Base-by-base conservation (phyloP, 2,797 vertebrate genomes). In the Hemibagrus guttatus region DNA sequence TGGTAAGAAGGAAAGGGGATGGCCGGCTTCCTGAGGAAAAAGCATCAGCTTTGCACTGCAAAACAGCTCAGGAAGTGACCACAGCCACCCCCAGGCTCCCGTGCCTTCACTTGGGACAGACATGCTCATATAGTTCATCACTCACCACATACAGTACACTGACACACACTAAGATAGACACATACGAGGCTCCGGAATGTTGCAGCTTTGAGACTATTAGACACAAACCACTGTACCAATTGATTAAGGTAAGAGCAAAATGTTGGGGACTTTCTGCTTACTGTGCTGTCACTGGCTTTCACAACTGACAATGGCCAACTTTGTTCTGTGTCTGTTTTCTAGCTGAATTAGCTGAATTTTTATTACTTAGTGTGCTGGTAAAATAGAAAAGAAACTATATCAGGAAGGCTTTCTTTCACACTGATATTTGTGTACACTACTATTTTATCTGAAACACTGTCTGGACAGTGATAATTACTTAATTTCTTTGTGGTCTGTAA, bases 1-100 rank as follows among this genome's bases (percentile, higher is more conserved):
- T 90, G 88, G 86, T 87, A 85, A 89, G 89, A 90, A 89, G 90
- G 91, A 91, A 92, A 90, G 90, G 90, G 90, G 91, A 92, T 88
- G 91, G 90, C 84, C 90, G 78, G 84, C 87, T 93, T 93, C 92
- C 92, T 93, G 90, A 92, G 92, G 92, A 93, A 92, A 92, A 92
- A 91, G 91, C 91, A 91, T 92, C 89, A 84, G 91, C 91, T 90
- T 86, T 87, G 86, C 87, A 54, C 90, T 91, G 89, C 90, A 90
- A 91, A 92, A 92, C 91, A 91, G 85, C 84, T 89, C 90, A 93
- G 91, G 92, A 93, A 93, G 89, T 87, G 78, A 86, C 87, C 84
- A 85, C 81, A 90, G 88, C 85, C 88, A 74, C 85, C 84, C 90
- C 84, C 28, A 72, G 88, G 85, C 88, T 91, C 86, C 85, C 76